Conservation (phyloP, 1,140 invertebrate genomes). For the Carcinoscorpius rotundicauda region DNA sequence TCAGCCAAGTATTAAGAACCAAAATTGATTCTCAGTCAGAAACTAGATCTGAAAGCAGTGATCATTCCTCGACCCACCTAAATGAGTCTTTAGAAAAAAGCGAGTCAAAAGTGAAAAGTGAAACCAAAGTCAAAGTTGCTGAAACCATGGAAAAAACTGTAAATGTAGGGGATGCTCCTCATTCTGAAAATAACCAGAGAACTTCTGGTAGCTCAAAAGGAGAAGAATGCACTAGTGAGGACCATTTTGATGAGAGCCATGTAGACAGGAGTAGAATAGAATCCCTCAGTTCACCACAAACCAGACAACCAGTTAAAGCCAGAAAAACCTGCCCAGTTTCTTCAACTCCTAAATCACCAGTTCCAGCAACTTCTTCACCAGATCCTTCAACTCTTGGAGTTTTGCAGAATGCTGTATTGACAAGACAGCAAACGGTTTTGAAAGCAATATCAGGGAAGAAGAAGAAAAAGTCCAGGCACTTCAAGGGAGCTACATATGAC, state of each 20-base stretch:
- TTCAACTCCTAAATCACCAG: neutral
- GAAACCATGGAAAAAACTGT: neutral
- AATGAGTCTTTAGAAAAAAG: conserved; percentile 5
- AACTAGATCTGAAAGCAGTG: too few relatives aligned
- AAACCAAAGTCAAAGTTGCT: neutral
- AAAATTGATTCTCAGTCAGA: conserved; percentile 11
- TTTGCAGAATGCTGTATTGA: conserved; percentile 4
- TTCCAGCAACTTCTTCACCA: conserved; percentile 2
- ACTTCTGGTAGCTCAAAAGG: too few relatives aligned
- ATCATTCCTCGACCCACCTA: too few relatives aligned
- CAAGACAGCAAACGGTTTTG: conserved; percentile 4
- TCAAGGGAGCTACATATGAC: conserved; percentile 16
- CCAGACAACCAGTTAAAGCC: too few relatives aligned
- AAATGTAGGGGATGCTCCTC: too few relatives aligned
- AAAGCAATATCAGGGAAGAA: conserved; percentile 5
- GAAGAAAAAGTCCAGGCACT: conserved; percentile 13
- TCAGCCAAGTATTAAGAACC: conserved; percentile 17
- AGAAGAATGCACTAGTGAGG: too few relatives aligned
- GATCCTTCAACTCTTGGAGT: too few relatives aligned
- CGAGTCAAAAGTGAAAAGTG: neutral
- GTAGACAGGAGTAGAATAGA: too few relatives aligned
- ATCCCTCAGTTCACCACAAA: too few relatives aligned
- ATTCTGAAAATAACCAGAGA: too few relatives aligned
- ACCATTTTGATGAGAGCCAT: too few relatives aligned
- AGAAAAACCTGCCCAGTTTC: too few relatives aligned